A percentile compares a stretch with the other conserved stretches of the same genome.
These are phyloP conservation scores for Tachyglossus aculeatus DNA, from an alignment of 2,797 vertebrate genomes.

Conservation along the genomic window DNA sequence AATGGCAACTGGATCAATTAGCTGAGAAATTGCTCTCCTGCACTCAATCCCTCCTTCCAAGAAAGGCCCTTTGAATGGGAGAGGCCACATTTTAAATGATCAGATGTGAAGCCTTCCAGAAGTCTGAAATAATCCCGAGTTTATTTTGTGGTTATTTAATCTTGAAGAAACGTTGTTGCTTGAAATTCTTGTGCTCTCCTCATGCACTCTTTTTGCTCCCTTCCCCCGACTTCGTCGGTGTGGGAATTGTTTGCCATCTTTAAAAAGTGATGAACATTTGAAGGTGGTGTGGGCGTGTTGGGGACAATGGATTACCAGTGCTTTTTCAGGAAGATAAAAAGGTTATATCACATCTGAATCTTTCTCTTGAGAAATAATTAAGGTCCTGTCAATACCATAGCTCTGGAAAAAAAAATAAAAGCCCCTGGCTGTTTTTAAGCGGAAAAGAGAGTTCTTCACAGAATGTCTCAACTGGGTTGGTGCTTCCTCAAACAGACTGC, in stretches of 20 bases:
- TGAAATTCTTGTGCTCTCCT: conserved; percentile 11
- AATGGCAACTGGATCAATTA: no score
- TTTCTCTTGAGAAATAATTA: conserved; percentile 47
- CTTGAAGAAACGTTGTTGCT: background rate
- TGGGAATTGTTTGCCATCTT: background rate
- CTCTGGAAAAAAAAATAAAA: conserved; percentile 32
- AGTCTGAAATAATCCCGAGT: no score
- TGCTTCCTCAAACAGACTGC: no score
- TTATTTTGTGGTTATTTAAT: no score
- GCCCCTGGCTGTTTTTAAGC: conserved; percentile 25
- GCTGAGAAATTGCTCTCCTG: background rate
- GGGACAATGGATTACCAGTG: background rate
- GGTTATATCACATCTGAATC: conserved; percentile 48
- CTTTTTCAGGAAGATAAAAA: conserved; percentile 15
- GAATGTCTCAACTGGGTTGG: no score
- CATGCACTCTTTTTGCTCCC: background rate
- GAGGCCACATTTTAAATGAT: conserved; percentile 2
- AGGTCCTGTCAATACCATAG: background rate
- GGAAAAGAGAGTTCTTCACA: no score
- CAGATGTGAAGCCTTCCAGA: background rate
- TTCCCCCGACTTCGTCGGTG: background rate
- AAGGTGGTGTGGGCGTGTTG: conserved; percentile 3
- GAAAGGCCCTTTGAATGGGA: background rate
- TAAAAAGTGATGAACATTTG: conserved; percentile 6
- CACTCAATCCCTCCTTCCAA: background rate